phyloP scores from a whole-genome alignment of 2,113 vertebrate genomes.

The Vimba vimba region DNA sequence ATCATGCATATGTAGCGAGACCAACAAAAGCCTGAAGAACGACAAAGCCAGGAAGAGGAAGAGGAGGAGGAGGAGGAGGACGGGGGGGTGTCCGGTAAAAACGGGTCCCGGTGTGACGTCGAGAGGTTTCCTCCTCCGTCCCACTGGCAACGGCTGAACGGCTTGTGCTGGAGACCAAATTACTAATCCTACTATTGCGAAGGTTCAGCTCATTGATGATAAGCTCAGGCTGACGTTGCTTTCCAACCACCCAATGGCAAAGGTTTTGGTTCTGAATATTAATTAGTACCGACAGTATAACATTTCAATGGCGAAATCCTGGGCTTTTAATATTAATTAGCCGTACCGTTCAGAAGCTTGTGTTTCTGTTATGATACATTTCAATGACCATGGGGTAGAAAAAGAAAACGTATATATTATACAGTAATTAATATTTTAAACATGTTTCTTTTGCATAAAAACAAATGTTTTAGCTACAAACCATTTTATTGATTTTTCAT shows the following conservation, averaged over 20 bases:
- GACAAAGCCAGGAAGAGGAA: slow-evolving; percentile 68
- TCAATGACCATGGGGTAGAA: neutral
- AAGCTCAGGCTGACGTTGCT: neutral
- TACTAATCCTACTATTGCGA: neutral
- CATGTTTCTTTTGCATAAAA: neutral
- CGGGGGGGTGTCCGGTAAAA: slow-evolving; percentile 61
- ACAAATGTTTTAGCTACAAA: neutral
- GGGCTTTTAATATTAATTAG: neutral
- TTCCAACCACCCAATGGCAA: neutral
- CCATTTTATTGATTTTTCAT: neutral
- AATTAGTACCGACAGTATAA: neutral
- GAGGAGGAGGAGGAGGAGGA: slow-evolving; percentile 52
- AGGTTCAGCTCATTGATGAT: neutral
- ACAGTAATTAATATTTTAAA: neutral
- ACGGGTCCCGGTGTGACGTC: slow-evolving; percentile 71
- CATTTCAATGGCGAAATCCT: too few species aligned
- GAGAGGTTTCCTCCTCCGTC: slow-evolving; percentile 66
- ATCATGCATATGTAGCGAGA: slow-evolving; percentile 33
- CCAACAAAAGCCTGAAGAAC: slow-evolving; percentile 68
- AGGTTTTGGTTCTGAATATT: neutral
- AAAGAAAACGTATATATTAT: neutral
- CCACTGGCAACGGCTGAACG: slow-evolving; percentile 59
- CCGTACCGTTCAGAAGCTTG: neutral
- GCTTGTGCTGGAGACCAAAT: slow-evolving; percentile 62
- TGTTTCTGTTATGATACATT: neutral